Evolutionary conservation across 2,113 vertebrate species (phyloP), one percentile per base, ranked within the genome.

Genomic region (Podarcis raffonei): DNA sequence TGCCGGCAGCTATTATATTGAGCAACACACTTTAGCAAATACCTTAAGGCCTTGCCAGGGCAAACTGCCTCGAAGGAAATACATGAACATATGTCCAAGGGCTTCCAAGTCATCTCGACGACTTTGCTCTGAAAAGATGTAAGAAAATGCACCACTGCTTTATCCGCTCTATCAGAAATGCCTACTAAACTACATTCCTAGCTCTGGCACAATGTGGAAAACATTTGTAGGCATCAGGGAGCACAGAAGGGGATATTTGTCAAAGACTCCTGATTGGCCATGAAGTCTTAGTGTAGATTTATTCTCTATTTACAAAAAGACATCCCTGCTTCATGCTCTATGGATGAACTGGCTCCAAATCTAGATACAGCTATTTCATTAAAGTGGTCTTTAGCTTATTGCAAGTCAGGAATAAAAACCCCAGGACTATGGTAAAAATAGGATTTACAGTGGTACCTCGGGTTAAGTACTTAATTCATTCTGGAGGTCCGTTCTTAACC

Each of bases 71-170:
- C 99, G 98, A 65, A 99, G 98, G 96, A 99, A 99, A 97, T 99
- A 99, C 99, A 99, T 99, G 95, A 99, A 99, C 99, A 99, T 99
- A 97, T 99, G 99, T 95, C 99, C 99, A 53, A 99, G 97, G 85
- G 99, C 99, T 97, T 99, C 99, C 94, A 99, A 97, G 97, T 99
- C 99, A 23, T 99, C 99, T 92, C 99, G 96, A 79, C 99, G 98
- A 96, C 99, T 99, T 98, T 99, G 99, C 96, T 99, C 99, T 99
- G 53, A 87, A 92, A 95, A 37, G 78, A 93, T 39, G 93, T 90
- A 25, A 88, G 22, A 83, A 9, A 32, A 68, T 2, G 68, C 37
- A 91, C 94, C 86, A 95, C 39, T 89, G 91, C 91, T 92, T 92
- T 74, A 93, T 87, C 86, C 89, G 93, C 83, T 83, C 83, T 90